Percentiles rank a stretch among this genome's conserved stretches.
These are phyloP conservation scores for Apaloderma vittatum DNA, from an alignment of 2,113 vertebrate genomes.

Conservation along the genomic window DNA sequence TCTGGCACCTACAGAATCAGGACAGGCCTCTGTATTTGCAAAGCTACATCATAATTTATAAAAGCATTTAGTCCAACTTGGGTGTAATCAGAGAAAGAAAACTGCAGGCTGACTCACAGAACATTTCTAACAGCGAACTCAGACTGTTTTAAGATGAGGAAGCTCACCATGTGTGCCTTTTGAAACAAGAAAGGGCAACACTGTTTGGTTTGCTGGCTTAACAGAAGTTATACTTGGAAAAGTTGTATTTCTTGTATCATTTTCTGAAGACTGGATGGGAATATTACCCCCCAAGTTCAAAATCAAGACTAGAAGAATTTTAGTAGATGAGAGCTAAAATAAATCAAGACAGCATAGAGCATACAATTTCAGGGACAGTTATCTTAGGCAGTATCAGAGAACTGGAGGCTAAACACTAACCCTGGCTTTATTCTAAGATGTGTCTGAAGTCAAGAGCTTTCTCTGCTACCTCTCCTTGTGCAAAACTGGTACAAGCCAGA, in stretches of 20 bases:
- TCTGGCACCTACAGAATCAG: not conserved
- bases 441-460: not conserved
- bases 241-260: not conserved
- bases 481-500: not conserved
- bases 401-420: not conserved
- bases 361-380: not conserved
- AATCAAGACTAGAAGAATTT: not conserved
- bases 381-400: not conserved
- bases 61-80: not conserved
- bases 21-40: not conserved
- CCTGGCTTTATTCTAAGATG: not conserved
- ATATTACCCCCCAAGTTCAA: not conserved
- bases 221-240: not conserved
- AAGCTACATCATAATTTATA: not conserved
- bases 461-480: not conserved
- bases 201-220: not conserved
- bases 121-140: not conserved
- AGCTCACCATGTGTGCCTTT: not conserved
- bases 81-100: not conserved
- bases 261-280: not conserved
- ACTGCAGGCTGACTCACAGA: not conserved
- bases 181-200: not conserved
- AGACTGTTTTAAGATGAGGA: not conserved
- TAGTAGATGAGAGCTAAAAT: not conserved
- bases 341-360: not conserved